phyloP scores from a whole-genome alignment of 2,113 vertebrate genomes.

The Limnothrissa miodon region DNA sequence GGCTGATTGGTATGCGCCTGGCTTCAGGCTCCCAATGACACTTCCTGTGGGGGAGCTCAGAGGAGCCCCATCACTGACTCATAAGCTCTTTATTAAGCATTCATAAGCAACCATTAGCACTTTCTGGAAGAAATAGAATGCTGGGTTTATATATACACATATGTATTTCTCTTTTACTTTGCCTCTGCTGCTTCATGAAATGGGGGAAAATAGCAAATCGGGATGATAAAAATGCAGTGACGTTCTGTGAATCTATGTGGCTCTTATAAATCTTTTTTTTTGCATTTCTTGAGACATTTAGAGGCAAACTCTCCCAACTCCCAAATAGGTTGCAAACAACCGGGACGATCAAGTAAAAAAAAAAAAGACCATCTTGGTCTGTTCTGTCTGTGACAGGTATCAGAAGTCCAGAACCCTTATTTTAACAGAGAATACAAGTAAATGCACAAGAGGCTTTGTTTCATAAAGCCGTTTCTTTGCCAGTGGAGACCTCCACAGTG shows the following conservation, averaged over 20 bases:
- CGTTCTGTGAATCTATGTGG: neutral
- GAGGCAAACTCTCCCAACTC: neutral
- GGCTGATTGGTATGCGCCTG: constrained; percentile 19
- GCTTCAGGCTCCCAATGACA: constrained; percentile 9
- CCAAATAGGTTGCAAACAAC: too few species aligned
- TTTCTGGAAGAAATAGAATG: neutral
- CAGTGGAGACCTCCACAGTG: neutral
- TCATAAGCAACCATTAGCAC: neutral
- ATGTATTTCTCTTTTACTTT: neutral
- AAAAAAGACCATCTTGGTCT: neutral
- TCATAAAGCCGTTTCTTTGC: neutral
- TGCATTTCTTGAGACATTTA: neutral
- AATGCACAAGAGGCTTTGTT: neutral
- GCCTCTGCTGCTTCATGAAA: neutral
- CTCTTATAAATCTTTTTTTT: neutral
- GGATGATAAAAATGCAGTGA: neutral
- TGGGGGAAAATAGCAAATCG: neutral
- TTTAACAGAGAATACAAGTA: neutral
- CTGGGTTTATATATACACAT: neutral
- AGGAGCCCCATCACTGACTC: neutral
- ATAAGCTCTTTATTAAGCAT: constrained; percentile 15
- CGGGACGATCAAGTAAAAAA: too few species aligned
- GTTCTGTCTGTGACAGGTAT: neutral
- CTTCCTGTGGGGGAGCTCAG: constrained; percentile 1
- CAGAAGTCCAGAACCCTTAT: neutral